Evolutionary conservation across 2,797 vertebrate species (phyloP), one percentile per base, ranked within the genome.

Genomic region (Hippopotamyrus pictus): DNA sequence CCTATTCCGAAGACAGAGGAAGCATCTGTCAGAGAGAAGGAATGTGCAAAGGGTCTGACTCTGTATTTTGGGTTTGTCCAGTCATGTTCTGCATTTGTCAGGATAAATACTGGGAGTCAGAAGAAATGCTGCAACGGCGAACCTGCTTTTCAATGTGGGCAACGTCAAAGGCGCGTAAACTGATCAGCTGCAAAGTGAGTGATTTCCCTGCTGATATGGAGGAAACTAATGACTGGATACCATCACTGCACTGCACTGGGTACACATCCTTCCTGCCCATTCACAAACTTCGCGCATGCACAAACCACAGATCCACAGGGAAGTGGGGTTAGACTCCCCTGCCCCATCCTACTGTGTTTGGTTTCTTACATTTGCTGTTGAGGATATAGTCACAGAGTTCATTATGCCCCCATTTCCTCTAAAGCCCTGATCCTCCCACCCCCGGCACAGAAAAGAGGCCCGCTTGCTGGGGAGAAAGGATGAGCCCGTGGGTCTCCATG

Each of bases 61-160:
- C 33, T 50, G 48, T 37, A 17, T 85, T 51, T 50, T 85, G 83
- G 83, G 83, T 85, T 53, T 51, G 44, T 85, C n/a, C 83, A 14
- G 44, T 85, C 83, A 50, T 85, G 46, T n/a, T 87, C 54, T 57
- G 86, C 54, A 44, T 87, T 87, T 41, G 29, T 59, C 86, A 59
- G 17, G 86, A 62, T 41, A 37, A 41, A 41, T 9, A 25, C 53
- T 37, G 33, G 51, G 14, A 44, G 51, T 59, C 33, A 41, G 54
- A 57, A 87, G 1, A 22, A 17, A 57, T 41, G 7, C 29, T 87
- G 3, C 53, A 41, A 14, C 19, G 4, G 25, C 5, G 9, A 87
- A 87, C 53, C 86, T 57, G 86, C 53, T 59, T 86, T 87, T 87
- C 54, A 62, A 22, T 44, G 8, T 9, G 8, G 29, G 33, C 2